These are phyloP conservation scores for Drosophila littoralis DNA, from an alignment of 1,140 invertebrate genomes.

Conservation along the genomic window DNA sequence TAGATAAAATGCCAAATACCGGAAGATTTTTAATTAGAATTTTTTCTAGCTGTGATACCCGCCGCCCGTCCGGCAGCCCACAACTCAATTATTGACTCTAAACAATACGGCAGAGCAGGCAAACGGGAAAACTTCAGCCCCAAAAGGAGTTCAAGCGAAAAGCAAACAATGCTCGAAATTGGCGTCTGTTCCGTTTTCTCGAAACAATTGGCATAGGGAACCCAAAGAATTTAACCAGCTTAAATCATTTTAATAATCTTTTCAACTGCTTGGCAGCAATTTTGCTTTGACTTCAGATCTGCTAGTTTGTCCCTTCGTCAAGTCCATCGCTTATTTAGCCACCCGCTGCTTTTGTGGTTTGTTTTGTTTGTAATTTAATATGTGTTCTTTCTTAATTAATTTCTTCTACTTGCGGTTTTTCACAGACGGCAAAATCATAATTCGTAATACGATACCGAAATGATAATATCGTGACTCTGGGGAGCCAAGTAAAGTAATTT, in stretches of 20 bases:
- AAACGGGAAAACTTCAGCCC: conserved; percentile 23
- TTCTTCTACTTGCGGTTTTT: conserved; percentile 60
- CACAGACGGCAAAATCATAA: conserved; percentile 48
- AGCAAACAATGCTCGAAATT: conserved; percentile 42
- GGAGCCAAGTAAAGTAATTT: conserved; percentile 39
- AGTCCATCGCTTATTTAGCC: conserved; percentile 41
- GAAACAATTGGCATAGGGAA: conserved; percentile 9
- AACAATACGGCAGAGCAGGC: conserved; percentile 54
- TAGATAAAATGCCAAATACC: conserved; percentile 77
- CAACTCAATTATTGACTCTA: conserved; percentile 61
- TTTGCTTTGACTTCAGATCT: conserved; percentile 34
- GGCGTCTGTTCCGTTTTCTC: conserved; percentile 4
- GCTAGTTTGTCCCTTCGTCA: conserved; percentile 9
- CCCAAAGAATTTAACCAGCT: conserved; percentile 57
- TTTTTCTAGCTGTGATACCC: conserved; percentile 35
- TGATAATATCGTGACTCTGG: conserved; percentile 40
- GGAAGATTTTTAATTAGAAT: conserved; percentile 83
- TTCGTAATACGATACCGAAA: conserved; percentile 56
- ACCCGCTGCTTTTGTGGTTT: conserved; percentile 29
- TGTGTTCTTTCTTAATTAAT: conserved; percentile 71
- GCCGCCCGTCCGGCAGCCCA: conserved; percentile 1
- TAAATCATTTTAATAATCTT: conserved; percentile 77
- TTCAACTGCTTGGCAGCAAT: conserved; percentile 37
- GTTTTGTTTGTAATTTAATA: conserved; percentile 63
- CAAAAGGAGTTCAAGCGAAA: conserved; percentile 47